Base-by-base conservation (phyloP, 2,797 vertebrate genomes). In the Serranus cabrilla region DNA sequence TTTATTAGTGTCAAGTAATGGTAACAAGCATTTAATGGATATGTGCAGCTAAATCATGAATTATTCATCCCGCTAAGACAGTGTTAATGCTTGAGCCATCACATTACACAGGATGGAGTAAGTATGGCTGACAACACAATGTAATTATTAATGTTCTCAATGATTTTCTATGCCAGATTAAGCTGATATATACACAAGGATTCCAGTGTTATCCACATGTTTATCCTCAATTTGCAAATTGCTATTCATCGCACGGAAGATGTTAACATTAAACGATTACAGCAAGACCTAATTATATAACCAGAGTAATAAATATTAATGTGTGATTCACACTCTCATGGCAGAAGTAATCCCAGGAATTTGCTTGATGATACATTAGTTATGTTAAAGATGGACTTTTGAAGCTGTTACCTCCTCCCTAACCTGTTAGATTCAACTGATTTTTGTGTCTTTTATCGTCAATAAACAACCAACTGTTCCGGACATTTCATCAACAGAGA, bases 1-100 rank as follows among this genome's bases (percentile, higher is more conserved):
- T 88, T 81, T 87, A 88, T 90, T 84, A 71, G 58, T 76, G 82
- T 89, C 86, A 84, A 80, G 79, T 85, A 84, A 82, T 75, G 63
- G 68, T 78, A 85, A 85, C 75, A 78, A 80, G 77, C 67, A 52
- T 83, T 76, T 91, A 86, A 87, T 90, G 82, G 71, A 81, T 81
- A 79, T 83, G 80, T 82, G 80, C 78, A 43, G 71, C 69, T 39
- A 58, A 74, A 68, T 61, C 58, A 87, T 93, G 82, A 83, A 93
- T 89, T 76, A 90, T 91, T 89, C 80, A 90, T 80, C 16, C 47
- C 17, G 43, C 62, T 55, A 55, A 86, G 55, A 73, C 78, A 31
- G 47, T 60, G 67, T 76, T 76, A 77, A 86, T 86, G 73, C 76
- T 55, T 87, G 77, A 76, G 42, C 57, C 71, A 42, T 83, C 62